Base-by-base conservation (phyloP, 1,140 invertebrate species). In the Trialeurodes vaporariorum region DNA sequence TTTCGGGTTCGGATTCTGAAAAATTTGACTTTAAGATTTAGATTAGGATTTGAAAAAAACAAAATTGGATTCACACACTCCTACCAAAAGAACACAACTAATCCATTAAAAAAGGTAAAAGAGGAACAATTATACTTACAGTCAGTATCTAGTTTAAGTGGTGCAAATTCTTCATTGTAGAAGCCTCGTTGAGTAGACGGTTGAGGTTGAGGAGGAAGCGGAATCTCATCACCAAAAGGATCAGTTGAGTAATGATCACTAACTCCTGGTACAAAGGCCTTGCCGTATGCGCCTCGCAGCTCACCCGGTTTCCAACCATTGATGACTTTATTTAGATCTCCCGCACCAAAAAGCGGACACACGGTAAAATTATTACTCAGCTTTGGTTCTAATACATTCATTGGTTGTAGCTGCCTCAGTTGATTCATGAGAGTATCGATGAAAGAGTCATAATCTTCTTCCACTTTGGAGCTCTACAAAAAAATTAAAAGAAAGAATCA, bases 111-210 rank as follows among this genome's bases (percentile, higher is more conserved):
- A n/a, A n/a, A n/a, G n/a, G n/a, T n/a, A n/a, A n/a, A n/a, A n/a
- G n/a, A n/a, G n/a, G n/a, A n/a, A n/a, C n/a, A n/a, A n/a, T n/a
- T 13, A 12, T 65, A 73, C 71, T 70, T 73, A 74, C 73, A 72
- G 25, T 75, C 73, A 59, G 79, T 81, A 67, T 89, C 88, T 69
- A 91, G 84, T 73, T 86, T 83, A 11, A 91, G 83, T 26, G 90
- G 85, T 26, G 89, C 86, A 78, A 96, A 96, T 79, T 96, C 93
- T 82, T 95, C 91, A 79, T 93, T 91, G 73, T 96, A 96, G 76
- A 94, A 96, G 2, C 92, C 91, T 76, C 92, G 82, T 73, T 92
- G 90, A n/a, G 90, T 92, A 1, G 89, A 87, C 22, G 84, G 78
- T 59, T 84, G 81, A 66, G 85, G 83, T 74, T 85, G 86, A 69